Base-by-base conservation (phyloP, 64 coral and sea anemone genomes). In the Trachythela sp. region DNA sequence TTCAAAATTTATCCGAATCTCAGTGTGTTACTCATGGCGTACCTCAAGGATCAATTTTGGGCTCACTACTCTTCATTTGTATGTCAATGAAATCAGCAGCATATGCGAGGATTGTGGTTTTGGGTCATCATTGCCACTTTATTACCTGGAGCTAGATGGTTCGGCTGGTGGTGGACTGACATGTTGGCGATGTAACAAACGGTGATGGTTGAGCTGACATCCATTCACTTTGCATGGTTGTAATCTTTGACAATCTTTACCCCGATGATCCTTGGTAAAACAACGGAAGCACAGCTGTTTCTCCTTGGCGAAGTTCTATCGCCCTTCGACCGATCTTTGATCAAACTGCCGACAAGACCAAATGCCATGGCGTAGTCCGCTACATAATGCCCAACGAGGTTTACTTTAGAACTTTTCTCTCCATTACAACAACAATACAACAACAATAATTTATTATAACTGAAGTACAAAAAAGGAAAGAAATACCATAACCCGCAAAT, bases 221-320 rank as follows among this genome's bases (percentile, higher is more conserved):
- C 64, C 10, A 8, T 70, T 32, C 24, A 70, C 30, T 70, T 70
- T 70, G 64, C 64, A 70, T 70, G 64, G 64, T 32, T 70, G 20
- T 32, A 22, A 70, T 70, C 64, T 9, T 32, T 70, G 20, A 32
- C 64, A 70, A 70, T 70, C 64, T 22, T 32, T 70, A 14, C 64
- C 64, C 8, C 64, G 64, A n/a, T 70, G 64, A 70, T 70, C 64
- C 30, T 70, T 70, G 30, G 9, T 26, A 8, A 70, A 70, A 41
- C 91, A 89, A 15, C 77, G 76, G n/a, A 67, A 89, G 43, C 87
- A n/a, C n/a, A n/a, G n/a, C n/a, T n/a, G n/a, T n/a, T n/a, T n/a
- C n/a, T n/a, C n/a, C n/a, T n/a, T n/a, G 89, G 91, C 91, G 24
- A 56, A 48, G 24, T 37, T 75, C 91, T 86, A 92, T 48, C 85